phyloP scores from a whole-genome alignment of 2,888 invertebrate species.

The Poecilobothrus nobilitatus region DNA sequence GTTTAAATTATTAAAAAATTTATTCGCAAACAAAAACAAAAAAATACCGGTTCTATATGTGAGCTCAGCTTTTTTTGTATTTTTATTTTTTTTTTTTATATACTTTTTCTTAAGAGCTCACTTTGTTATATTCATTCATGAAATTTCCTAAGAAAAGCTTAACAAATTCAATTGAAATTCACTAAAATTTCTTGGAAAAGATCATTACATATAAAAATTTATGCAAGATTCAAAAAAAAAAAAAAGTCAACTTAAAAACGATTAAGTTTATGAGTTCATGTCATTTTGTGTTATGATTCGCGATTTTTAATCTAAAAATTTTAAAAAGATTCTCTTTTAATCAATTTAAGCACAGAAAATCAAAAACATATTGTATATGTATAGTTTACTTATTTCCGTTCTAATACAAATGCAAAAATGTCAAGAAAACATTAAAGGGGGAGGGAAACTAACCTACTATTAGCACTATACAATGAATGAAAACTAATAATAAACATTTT shows the following conservation, averaged over 20 bases:
- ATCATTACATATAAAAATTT: too few species aligned
- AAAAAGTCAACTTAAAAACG: background rate
- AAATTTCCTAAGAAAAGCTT: background rate
- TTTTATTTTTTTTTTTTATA: background rate
- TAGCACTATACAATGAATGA: too few species aligned
- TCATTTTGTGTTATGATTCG: too few species aligned
- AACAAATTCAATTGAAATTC: conserved; percentile 1
- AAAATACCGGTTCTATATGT: background rate
- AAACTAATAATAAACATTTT: too few species aligned
- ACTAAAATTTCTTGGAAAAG: background rate
- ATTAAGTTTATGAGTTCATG: background rate
- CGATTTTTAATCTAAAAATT: too few species aligned
- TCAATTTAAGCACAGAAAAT: too few species aligned
- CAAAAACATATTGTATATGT: too few species aligned
- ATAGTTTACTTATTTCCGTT: background rate
- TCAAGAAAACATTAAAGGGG: too few species aligned
- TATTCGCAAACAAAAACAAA: background rate
- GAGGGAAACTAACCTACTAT: too few species aligned
- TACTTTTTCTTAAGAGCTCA: background rate
- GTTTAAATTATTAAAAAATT: background rate
- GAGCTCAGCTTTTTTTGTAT: background rate
- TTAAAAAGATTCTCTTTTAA: too few species aligned
- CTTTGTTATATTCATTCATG: background rate
- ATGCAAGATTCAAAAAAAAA: too few species aligned
- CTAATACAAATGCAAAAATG: background rate